Evolutionary conservation across 2,113 vertebrate genomes (phyloP), one percentile per base, ranked within the genome.

Genomic region (Pagrus major): DNA sequence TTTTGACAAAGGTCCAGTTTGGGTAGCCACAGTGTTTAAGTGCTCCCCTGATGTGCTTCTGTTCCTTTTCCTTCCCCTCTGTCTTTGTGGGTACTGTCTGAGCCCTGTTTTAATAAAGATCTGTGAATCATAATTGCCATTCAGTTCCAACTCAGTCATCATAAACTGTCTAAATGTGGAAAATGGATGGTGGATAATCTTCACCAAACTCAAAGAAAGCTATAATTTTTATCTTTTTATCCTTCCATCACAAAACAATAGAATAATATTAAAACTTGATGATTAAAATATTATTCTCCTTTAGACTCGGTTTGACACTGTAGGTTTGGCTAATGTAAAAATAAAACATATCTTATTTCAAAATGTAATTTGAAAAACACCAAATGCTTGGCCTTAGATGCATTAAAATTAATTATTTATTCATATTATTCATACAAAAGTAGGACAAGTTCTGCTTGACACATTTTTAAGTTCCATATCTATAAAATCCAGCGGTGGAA

Each of bases 111-210:
- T 51, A 70, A 58, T 44, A 25, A 42, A 9, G 41, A 61, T 44
- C 14, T 61, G 35, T 27, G 41, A 27, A 76, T 58, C n/a, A 16
- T 27, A 83, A 52, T 44, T 55, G 8, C 35, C 37, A 61, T 5
- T 39, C 18, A 11, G 25, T 63, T n/a, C n/a, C 15, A 84, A 31
- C 49, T 47, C 7, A 67, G 1, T 44, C 51, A 72, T 69, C 12
- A 60, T 15, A 54, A 27, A 41, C 49, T 20, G 15, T 44, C 33
- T 29, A 21, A 74, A 59, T 54, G 37, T 58, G 51, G 1, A 74
- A 78, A 51, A 58, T 39, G 14, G 25, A 66, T 42, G 20, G 21
- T 23, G 20, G 6, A 44, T 64, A 29, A 29, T 39, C 44, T 27
- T 29, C 9, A 21, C 1, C 41, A 20, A 31, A 51, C 61, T 42